Evolutionary conservation across 2,797 vertebrate genomes (phyloP).

Genomic region (Pogoniulus pusillus): DNA sequence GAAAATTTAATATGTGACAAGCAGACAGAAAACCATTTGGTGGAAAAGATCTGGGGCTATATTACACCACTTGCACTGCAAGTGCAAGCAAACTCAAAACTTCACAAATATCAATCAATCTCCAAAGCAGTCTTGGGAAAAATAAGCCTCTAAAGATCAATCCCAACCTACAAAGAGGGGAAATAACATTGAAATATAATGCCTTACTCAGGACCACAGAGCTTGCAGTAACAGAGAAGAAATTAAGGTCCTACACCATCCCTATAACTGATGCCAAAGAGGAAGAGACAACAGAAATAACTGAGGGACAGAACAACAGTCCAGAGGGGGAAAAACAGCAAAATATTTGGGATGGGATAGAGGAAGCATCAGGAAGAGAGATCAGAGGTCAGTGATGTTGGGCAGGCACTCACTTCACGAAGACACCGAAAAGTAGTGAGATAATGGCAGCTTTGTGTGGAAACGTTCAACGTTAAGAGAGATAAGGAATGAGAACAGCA

Average conservation of each 20-base stretch:
- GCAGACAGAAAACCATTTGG: not conserved
- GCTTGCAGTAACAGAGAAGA: not conserved
- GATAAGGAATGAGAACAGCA: not conserved
- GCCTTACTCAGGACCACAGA: not conserved
- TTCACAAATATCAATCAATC: constrained; percentile 15
- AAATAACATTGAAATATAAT: not conserved
- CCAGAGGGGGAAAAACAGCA: not conserved
- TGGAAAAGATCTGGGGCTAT: not conserved
- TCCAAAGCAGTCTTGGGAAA: not conserved
- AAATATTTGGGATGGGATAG: not conserved
- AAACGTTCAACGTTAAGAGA: not conserved
- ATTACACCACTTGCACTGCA: not conserved
- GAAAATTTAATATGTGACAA: not conserved
- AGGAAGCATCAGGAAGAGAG: not conserved
- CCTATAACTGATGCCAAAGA: not conserved
- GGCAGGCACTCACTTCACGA: not conserved
- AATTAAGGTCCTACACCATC: not conserved
- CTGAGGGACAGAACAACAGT: not conserved
- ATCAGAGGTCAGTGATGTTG: not conserved
- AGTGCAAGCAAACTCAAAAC: not conserved
- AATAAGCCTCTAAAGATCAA: not conserved
- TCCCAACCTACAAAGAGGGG: not conserved
- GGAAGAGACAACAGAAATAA: not conserved
- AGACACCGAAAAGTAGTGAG: not conserved
- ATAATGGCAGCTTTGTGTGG: not conserved